Evolutionary conservation across 2,113 vertebrate genomes (phyloP).

Genomic region (Sapajus apella): DNA sequence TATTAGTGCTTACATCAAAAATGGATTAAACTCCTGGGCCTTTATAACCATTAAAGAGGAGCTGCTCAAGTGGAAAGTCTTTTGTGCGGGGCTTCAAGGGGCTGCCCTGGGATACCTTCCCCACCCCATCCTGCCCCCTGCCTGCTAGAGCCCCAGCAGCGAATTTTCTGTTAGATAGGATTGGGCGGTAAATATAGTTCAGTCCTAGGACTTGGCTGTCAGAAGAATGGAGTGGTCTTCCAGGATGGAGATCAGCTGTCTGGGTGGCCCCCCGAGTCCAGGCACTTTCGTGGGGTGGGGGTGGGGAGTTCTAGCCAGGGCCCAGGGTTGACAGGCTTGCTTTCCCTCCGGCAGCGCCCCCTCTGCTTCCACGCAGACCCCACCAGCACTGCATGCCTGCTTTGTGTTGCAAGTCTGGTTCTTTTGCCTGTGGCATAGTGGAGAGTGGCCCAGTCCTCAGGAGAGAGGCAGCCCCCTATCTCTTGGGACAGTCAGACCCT

Average conservation of each 20-base stretch:
- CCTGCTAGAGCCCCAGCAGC: slow-evolving; percentile 4
- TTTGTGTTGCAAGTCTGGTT: background rate
- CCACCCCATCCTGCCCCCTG: background rate
- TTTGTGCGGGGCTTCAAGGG: slow-evolving; percentile 83
- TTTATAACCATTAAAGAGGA: slow-evolving; percentile 91
- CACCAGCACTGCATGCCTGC: background rate
- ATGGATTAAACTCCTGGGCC: slow-evolving; percentile 91
- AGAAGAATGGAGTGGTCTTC: background rate
- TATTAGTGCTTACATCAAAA: slow-evolving; percentile 92
- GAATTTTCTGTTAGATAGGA: slow-evolving; percentile 42
- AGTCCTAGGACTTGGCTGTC: background rate
- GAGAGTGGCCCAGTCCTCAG: background rate
- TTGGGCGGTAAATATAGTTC: slow-evolving; percentile 72
- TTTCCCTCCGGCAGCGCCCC: background rate
- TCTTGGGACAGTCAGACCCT: background rate
- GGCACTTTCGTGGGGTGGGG: background rate
- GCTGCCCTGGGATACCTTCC: slow-evolving; percentile 69
- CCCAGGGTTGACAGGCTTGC: background rate
- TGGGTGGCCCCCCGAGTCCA: background rate
- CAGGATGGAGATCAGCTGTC: background rate
- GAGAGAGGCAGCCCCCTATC: background rate
- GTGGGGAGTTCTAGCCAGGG: background rate
- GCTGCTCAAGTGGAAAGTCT: slow-evolving; percentile 87
- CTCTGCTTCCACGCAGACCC: background rate
- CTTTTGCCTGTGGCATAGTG: background rate